Evolutionary conservation across 35 echinoderm and acorn worm species (phyloP).

Genomic region (Apostichopus californicus): DNA sequence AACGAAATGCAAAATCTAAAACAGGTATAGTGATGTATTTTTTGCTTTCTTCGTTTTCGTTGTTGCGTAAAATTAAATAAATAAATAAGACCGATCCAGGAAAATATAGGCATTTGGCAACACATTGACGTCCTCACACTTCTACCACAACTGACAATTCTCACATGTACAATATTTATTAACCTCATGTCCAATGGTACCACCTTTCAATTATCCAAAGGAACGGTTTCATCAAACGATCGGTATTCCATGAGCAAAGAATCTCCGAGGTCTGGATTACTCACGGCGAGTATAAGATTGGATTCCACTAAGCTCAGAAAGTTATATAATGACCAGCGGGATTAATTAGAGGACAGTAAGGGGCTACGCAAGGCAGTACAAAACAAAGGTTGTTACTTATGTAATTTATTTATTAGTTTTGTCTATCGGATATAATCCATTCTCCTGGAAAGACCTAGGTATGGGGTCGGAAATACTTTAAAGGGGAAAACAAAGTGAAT

Average conservation of each 20-base stretch:
- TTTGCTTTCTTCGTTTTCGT: no score
- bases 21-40: no score
- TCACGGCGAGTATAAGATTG: not conserved
- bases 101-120: no score
- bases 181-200: not conserved
- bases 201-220: not conserved
- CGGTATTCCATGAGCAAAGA: not conserved
- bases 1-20: no score
- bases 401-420: not conserved
- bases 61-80: no score
- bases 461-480: not conserved
- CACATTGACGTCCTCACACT: no score
- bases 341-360: not conserved
- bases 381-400: not conserved
- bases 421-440: not conserved
- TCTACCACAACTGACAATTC: no score
- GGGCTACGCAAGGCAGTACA: not conserved
- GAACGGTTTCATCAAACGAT: not conserved
- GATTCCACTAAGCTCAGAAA: not conserved
- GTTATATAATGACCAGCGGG: not conserved
- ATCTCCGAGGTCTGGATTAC: not conserved
- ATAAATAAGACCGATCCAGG: no score
- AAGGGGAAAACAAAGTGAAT: no score
- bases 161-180: no score
- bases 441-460: not conserved